phyloP scores from a whole-genome alignment of 2,888 invertebrate species.

The Acanthopleura granulata region DNA sequence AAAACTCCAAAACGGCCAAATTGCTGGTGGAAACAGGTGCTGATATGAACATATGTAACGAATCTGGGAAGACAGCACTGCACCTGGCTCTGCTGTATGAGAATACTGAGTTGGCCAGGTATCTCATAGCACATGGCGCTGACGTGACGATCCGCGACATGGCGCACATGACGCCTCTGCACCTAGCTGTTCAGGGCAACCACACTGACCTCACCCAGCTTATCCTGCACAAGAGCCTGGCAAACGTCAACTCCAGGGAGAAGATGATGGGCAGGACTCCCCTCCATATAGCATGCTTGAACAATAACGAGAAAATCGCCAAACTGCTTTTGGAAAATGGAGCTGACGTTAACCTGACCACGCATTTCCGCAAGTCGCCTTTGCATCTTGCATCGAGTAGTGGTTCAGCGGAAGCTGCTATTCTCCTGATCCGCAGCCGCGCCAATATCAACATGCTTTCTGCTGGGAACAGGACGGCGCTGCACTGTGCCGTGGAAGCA shows the following conservation, averaged over 20 bases:
- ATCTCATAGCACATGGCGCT: slow-evolving; percentile 43
- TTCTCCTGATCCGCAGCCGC: slow-evolving; percentile 40
- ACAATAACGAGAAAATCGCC: slow-evolving; percentile 42
- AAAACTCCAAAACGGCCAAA: slow-evolving; percentile 41
- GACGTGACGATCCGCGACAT: slow-evolving; percentile 49
- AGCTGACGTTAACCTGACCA: slow-evolving; percentile 58
- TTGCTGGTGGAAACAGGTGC: slow-evolving; percentile 45
- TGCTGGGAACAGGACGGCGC: slow-evolving; percentile 48
- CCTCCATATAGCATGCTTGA: slow-evolving; percentile 52
- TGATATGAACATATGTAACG: slow-evolving; percentile 46
- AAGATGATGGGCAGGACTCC: slow-evolving; percentile 56
- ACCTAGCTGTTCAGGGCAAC: slow-evolving; percentile 45
- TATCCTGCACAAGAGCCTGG: slow-evolving; percentile 48
- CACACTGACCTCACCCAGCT: slow-evolving; percentile 45
- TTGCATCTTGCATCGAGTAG: slow-evolving; percentile 49
- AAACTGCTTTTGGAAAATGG: slow-evolving; percentile 49
- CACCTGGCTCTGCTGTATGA: slow-evolving; percentile 45
- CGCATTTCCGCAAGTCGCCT: slow-evolving; percentile 53
- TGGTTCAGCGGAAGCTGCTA: slow-evolving; percentile 43
- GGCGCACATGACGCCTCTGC: slow-evolving; percentile 49
- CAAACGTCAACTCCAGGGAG: slow-evolving; percentile 53
- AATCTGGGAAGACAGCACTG: slow-evolving; percentile 37
- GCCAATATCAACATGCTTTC: slow-evolving; percentile 54
- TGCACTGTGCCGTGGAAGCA: slow-evolving; percentile 49
- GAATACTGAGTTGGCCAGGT: slow-evolving; percentile 45